A percentile compares a stretch with the other conserved stretches of the same genome.
Conservation (phyloP, 2,888 invertebrate species). For the Mesochorus sp. region DNA sequence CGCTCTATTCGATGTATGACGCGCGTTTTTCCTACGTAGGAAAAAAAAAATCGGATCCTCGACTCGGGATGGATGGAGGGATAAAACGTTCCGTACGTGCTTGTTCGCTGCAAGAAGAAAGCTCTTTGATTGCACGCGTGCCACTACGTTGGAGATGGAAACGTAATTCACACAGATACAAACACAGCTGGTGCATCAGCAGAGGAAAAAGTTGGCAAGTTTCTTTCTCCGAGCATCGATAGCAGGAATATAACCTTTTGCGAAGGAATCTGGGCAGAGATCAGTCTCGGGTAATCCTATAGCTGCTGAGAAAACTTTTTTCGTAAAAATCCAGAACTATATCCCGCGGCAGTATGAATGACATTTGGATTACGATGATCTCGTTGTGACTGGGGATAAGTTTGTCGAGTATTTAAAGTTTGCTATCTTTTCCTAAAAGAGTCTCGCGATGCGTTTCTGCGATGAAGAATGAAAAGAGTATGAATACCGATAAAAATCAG, state of each 20-base stretch:
- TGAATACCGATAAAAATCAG: neutral
- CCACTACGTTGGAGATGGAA: conserved; percentile 12
- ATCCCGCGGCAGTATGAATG: conserved; percentile 72
- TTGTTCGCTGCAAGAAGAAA: conserved; percentile 4
- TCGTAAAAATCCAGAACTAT: conserved; percentile 70
- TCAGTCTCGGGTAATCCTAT: conserved; percentile 73
- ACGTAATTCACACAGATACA: conserved; percentile 25
- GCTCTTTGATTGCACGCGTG: neutral
- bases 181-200: too few relatives aligned
- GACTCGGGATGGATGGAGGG: conserved; percentile 13
- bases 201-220: conserved; percentile 50
- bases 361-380: conserved; percentile 71
- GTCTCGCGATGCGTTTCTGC: too few relatives aligned
- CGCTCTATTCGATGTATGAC: conserved; percentile 18
- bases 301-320: conserved; percentile 74
- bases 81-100: conserved; percentile 37
- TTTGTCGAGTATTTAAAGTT: conserved; percentile 17
- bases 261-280: conserved; percentile 44
- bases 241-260: conserved; percentile 50
- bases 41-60: conserved; percentile 17
- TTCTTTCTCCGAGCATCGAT: conserved; percentile 30
- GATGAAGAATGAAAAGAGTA: conserved; percentile 6
- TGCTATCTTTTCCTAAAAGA: conserved; percentile 18
- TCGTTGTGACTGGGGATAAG: conserved; percentile 29
- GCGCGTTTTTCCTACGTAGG: too few relatives aligned